Evolutionary conservation across 2,113 vertebrate species (phyloP), one percentile per base, ranked within the genome.

Genomic region (Trochalopteron elliotii): DNA sequence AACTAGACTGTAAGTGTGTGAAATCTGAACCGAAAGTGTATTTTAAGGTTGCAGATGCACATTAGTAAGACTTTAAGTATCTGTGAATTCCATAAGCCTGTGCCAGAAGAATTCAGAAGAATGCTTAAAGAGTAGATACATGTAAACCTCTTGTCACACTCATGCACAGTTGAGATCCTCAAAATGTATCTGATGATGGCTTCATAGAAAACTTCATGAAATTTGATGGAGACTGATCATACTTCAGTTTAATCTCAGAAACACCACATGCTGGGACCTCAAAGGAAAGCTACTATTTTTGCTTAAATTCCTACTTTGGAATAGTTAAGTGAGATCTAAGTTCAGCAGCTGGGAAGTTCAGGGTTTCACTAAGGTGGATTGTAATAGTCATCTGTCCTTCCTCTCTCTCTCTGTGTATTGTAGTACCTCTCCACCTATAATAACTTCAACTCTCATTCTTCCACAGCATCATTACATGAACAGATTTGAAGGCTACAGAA

Each of bases 201-300:
- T 89, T 80, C 33, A 77, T 2, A 71, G 37, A 90, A 57, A 69
- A 69, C 15, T 50, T 93, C 59, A 93, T 45, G 37, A 93, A 81
- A 80, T 89, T 90, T 70, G 37, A 91, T 65, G 53, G 68, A 94
- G 82, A 95, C 61, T 84, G 61, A 95, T 69, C 15, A 3, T 22
- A 57, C 9, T 68, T 72, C 28, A 75, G 33, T 50, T 71, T 67
- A 67, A 72, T 47, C 44, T 67, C 49, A 88, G 63, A 82, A 87
- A 74, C 14, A 44, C 7, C 47, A 55, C 33, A 27, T 22, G 50
- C 11, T 15, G 30, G 8, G 30, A 81, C 8, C 11, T 67, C 59
- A 90, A 69, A 80, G 37, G 35, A 72, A 93, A 77, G 31, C 6
- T 77, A 60, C 11, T 86, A 10, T 14, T 89, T 82, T 91, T 84